Evolutionary conservation across 1,140 invertebrate species (phyloP).

Genomic region (Chironomus striatipennis): DNA sequence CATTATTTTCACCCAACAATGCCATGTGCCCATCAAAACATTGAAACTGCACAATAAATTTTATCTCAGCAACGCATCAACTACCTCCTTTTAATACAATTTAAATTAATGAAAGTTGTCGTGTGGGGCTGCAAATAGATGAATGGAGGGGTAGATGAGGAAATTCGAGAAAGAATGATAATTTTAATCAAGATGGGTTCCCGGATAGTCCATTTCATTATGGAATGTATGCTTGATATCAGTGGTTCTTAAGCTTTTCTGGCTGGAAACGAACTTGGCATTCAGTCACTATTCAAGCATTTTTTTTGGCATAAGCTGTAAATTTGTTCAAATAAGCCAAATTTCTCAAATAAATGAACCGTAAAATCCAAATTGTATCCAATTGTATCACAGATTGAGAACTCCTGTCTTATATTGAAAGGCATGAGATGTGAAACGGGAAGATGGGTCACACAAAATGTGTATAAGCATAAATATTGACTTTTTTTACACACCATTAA

Average conservation of each 20-base stretch:
- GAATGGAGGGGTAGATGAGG: not conserved
- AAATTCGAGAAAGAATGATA: not conserved
- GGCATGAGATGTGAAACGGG: not conserved
- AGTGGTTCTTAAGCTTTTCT: too few relatives aligned
- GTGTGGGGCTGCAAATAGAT: not conserved
- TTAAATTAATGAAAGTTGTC: conserved; percentile 18
- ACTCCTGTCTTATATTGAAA: not conserved
- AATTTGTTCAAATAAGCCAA: too few relatives aligned
- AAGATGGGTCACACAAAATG: conserved; percentile 5
- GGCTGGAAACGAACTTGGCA: too few relatives aligned
- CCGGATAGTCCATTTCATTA: not conserved
- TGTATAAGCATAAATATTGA: conserved; percentile 21
- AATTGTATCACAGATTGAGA: too few relatives aligned
- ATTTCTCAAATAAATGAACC: too few relatives aligned
- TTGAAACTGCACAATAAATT: not conserved
- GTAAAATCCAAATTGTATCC: too few relatives aligned
- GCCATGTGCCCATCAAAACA: not conserved
- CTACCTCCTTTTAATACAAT: conserved; percentile 19
- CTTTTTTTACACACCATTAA: conserved; percentile 21
- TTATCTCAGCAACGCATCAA: not conserved
- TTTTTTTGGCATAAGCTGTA: too few relatives aligned
- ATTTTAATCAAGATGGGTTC: conserved; percentile 21
- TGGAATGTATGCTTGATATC: too few relatives aligned
- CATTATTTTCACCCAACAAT: not conserved
- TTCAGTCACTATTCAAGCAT: too few relatives aligned